Base-by-base conservation (phyloP, 2,113 vertebrate species). In the Toxotes jaculatrix region DNA sequence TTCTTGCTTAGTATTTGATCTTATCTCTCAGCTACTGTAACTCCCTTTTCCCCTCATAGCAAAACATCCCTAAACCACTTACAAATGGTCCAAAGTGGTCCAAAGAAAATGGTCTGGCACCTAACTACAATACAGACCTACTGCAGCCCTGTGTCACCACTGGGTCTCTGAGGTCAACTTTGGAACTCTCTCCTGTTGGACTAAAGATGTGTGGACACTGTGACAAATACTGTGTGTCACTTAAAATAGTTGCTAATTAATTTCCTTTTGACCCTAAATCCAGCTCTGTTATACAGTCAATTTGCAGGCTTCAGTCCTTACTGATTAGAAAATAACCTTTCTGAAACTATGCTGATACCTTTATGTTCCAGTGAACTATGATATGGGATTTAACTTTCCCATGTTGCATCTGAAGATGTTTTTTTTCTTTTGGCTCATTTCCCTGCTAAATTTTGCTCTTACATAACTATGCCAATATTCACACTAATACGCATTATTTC, bases 401-500 rank as follows among this genome's bases (percentile, higher is more conserved):
- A 3, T 64, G 49, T 57, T 63, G 38, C 38, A 77, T 67, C 36
- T 77, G 10, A 75, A 82, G 59, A 65, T 53, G 49, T 38, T 83
- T 43, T 83, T 43, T 34, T 36, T 51, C 19, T 64, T 79, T 71
- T 86, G 78, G 62, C 75, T 74, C 43, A 61, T 72, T 56, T 83
- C 57, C 64, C 65, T 61, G 32, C 21, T 79, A 62, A 81, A 78
- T 66, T 57, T 16, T 71, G 55, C 49, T 68, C 63, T 88, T 89
- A 88, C 71, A 79, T 88, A 93, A 91, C 19, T 6, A 12, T 49
- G 78, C 36, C 66, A 66, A 82, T 88, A 90, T 85, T 89, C 68
- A 80, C 84, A 83, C 21, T 63, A 67, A 85, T 78, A 74, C 21
- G 12, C 61, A 77, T 87, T 72, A 79, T 88, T 87, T 69, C 71